phyloP scores from a whole-genome alignment of 2,797 vertebrate species.

The Synanceia verrucosa region DNA sequence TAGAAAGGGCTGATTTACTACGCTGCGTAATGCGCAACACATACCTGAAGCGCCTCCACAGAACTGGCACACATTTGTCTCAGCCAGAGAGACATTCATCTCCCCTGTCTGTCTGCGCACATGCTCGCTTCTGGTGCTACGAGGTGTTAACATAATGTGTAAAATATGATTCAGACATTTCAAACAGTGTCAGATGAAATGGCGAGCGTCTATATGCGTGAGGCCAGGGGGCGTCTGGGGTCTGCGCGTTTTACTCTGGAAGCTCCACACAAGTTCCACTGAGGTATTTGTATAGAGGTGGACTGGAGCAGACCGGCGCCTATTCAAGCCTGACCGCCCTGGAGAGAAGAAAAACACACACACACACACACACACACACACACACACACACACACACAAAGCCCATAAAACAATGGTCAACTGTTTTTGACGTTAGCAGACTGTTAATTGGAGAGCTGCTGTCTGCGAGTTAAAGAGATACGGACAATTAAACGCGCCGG shows the following conservation, averaged over 20 bases:
- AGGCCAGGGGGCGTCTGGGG: slow-evolving; percentile 66
- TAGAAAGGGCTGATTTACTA: slow-evolving; percentile 76
- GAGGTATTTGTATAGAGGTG: slow-evolving; percentile 81
- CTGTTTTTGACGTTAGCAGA: slow-evolving; percentile 81
- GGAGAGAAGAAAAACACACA: slow-evolving; percentile 46
- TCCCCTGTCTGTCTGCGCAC: slow-evolving; percentile 33
- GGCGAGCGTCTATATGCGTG: slow-evolving; percentile 30
- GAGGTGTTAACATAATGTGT: slow-evolving; percentile 80
- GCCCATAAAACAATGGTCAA: slow-evolving; percentile 80
- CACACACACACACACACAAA: slow-evolving; percentile 54
- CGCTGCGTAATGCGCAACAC: slow-evolving; percentile 71
- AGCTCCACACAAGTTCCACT: slow-evolving; percentile 78
- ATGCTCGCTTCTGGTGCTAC: slow-evolving; percentile 34
- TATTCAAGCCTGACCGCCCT: slow-evolving; percentile 78
- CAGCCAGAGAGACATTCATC: slow-evolving; percentile 43
- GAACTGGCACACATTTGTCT: slow-evolving; percentile 76
- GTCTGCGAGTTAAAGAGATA: slow-evolving; percentile 73
- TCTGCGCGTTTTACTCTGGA: slow-evolving; percentile 66
- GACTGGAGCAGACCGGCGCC: slow-evolving; percentile 81
- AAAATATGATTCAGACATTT: slow-evolving; percentile 82
- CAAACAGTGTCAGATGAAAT: slow-evolving; percentile 78
- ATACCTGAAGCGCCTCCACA: slow-evolving; percentile 70
- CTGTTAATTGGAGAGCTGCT: slow-evolving; percentile 79
- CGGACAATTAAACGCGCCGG: slow-evolving; percentile 72
- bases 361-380: not conserved